phyloP scores from a whole-genome alignment of 2,113 vertebrate species.

The Lampris incognitus region DNA sequence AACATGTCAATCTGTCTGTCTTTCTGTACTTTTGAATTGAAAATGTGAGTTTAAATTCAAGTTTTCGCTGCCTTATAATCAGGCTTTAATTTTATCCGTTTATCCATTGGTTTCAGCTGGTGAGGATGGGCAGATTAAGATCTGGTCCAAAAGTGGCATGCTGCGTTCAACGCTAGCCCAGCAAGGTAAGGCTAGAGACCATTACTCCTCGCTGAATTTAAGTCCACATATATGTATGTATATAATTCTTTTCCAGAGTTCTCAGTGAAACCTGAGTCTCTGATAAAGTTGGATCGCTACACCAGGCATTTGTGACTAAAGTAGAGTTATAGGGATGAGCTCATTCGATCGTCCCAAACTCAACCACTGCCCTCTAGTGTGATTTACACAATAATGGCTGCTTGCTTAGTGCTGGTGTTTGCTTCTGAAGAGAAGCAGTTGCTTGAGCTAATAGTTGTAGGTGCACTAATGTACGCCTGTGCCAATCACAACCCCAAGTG shows the following conservation, averaged over 20 bases:
- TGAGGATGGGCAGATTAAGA: constrained; percentile 98
- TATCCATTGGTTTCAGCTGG: constrained; percentile 84
- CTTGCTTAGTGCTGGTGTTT: not conserved
- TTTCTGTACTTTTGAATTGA: not conserved
- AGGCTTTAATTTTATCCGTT: not conserved
- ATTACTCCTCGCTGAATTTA: not conserved
- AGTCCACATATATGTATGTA: not conserved
- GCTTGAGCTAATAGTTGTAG: not conserved
- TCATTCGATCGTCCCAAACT: not conserved
- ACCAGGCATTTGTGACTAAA: not conserved
- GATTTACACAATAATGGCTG: not conserved
- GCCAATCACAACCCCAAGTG: not conserved
- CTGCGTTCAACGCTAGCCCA: constrained; percentile 93
- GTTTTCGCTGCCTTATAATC: not conserved
- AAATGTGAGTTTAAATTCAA: not conserved
- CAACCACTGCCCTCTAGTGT: constrained; percentile 20
- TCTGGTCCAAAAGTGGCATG: constrained; percentile 99
- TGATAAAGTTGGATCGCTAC: not conserved
- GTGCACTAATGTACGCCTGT: not conserved
- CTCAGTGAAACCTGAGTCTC: not conserved
- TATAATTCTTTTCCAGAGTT: not conserved
- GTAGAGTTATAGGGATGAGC: not conserved
- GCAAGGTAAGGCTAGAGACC: constrained; percentile 85
- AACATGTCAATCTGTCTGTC: not conserved
- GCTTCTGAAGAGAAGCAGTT: not conserved